Base-by-base conservation (phyloP, 92 coral and sea anemone species). In the Palythoa grandis region DNA sequence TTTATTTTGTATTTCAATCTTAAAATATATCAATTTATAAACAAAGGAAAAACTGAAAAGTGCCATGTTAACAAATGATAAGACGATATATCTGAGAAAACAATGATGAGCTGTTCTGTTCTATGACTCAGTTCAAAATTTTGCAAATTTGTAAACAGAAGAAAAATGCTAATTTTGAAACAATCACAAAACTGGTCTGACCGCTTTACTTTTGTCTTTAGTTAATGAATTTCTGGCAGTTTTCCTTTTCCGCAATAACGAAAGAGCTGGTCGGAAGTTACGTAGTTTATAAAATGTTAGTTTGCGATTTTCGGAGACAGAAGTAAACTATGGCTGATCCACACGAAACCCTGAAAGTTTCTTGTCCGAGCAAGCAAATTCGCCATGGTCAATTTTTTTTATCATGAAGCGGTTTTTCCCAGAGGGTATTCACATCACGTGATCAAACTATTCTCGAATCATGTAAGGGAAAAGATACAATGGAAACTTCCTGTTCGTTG, bases 111-210 rank as follows among this genome's bases (percentile, higher is more conserved):
- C 25, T 11, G 10, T 69, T 69, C 19, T 69, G 35, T 29, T 29
- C 1, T 29, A 69, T 5, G 0, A 11, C 19, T 37, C n/a, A 25
- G 43, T 2, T 37, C 14, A 13, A 25, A 25, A 37, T 12, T 7
- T 7, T 25, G 11, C 47, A 25, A 69, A 4, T 69, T 25, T 69
- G 47, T 25, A 25, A 69, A 69, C 8, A 69, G 16, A 22, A 22
- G 40, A 29, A 15, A 69, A 69, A 69, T 69, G 47, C 47, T 29
- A 29, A 69, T 69, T 69, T 29, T 11, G 47, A 69, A 29, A 69
- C 5, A 37, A 69, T 37, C 24, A 37, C 37, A 37, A 69, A 69
- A 69, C 74, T 69, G 74, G 74, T 35, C 74, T 69, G 74, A 69
- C 74, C 11, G 25, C 74, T 69, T 69, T 5, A 22, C 3, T 22